Evolutionary conservation across 1,140 invertebrate species (phyloP), one percentile per base, ranked within the genome.

Genomic region (Penaeus indicus): DNA sequence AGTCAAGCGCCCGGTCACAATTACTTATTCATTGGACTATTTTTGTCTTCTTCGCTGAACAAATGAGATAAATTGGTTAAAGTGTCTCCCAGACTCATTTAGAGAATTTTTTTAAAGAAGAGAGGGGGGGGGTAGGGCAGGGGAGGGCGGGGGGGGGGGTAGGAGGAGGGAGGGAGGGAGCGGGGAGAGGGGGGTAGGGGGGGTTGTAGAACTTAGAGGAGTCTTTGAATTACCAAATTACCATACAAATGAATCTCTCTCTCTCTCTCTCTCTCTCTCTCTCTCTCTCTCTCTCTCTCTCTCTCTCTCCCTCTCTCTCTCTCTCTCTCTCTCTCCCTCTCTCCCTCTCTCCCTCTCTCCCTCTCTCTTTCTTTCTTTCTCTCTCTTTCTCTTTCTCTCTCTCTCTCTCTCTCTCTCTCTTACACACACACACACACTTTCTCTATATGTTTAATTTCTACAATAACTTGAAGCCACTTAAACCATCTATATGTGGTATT

Each of bases 191-290:
- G 38, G 2, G 38, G 38, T 42, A 42, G 38, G 54, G 11, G 54
- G 10, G 54, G 11, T 54, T 54, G 54, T 54, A 54, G 69, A 78
- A 85, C 84, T 78, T 78, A n/a, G 32, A 84, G 16, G 21, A 61
- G 83, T 21, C 83, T 75, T 27, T 85, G 84, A 85, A 85, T 85
- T 85, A 85, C 84, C 72, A 78, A 78, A 85, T 85, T 85, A 62
- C 84, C 84, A 85, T 85, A 85, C 84, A 85, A 85, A 85, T 85
- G 84, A 85, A 85, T 78, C 84, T 42, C 69, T 38, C 25, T 32
- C 75, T 47, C 32, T 22, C 32, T 22, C 32, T 27, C 32, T 22
- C 75, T 27, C 75, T 27, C 75, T 27, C 75, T 27, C 75, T 27
- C 75, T 25, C 75, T 25, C 75, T 25, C 67, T 72, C 67, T 72